A percentile compares a stretch with the other conserved stretches of the same genome.
Evolutionary conservation across 1,140 invertebrate species (phyloP).

Genomic region (Druon quercuslanigerum): DNA sequence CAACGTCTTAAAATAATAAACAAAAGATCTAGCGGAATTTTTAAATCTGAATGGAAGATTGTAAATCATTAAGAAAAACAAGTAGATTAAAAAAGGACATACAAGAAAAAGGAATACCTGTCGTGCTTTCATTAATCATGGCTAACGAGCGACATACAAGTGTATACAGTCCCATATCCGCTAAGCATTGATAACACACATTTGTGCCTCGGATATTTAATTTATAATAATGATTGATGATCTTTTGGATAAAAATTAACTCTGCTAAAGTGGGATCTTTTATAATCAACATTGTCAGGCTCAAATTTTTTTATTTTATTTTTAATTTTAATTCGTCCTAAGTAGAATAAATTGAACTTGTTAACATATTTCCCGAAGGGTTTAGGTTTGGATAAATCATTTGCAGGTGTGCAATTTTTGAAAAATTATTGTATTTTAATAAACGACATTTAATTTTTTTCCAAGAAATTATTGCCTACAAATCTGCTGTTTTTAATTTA

Average conservation of each 20-base stretch:
- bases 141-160: slow-evolving; percentile 14
- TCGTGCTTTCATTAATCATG: slow-evolving; percentile 11
- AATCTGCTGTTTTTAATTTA: too few species aligned
- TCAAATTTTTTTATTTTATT: slow-evolving; percentile 6
- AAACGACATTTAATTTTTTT: too few species aligned
- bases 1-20: too few species aligned
- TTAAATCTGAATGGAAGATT: background rate
- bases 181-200: slow-evolving; percentile 15
- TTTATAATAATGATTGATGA: slow-evolving; percentile 17
- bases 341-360: background rate
- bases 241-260: background rate
- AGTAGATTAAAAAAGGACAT: background rate
- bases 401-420: too few species aligned
- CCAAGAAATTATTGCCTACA: too few species aligned
- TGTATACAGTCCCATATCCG: background rate
- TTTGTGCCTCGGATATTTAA: background rate
- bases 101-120: background rate
- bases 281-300: slow-evolving; percentile 14
- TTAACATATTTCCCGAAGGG: too few species aligned
- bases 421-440: too few species aligned
- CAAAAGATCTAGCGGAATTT: background rate
- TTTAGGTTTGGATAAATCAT: too few species aligned
- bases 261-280: background rate
- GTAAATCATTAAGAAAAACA: background rate
- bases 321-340: background rate